Evolutionary conservation across 2,888 invertebrate species (phyloP).

Genomic region (Aelia acuminata): DNA sequence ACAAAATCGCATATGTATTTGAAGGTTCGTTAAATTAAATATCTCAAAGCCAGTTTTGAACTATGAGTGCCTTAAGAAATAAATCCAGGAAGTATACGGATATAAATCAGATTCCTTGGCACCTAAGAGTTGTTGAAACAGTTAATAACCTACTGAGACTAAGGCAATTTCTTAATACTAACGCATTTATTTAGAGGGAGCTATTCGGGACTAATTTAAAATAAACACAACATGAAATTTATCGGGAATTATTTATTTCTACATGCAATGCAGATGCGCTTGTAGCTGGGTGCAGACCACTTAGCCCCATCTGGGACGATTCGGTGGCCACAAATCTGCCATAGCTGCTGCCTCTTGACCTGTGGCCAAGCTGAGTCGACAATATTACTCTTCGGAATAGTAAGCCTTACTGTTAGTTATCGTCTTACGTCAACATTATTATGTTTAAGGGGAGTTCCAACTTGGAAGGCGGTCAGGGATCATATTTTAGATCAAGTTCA

Average conservation of each 20-base stretch:
- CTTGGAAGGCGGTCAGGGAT: slow-evolving; percentile 15
- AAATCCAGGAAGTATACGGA: background rate
- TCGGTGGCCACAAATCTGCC: slow-evolving; percentile 31
- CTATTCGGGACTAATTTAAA: background rate
- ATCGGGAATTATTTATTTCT: background rate
- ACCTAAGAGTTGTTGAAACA: background rate
- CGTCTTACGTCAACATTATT: slow-evolving; percentile 4
- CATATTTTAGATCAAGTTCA: background rate
- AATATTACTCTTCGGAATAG: background rate
- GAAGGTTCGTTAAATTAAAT: no score
- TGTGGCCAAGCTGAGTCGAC: background rate
- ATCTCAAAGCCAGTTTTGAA: no score
- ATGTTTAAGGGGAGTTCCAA: background rate
- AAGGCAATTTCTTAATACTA: background rate
- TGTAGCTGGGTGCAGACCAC: background rate
- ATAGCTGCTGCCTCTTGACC: background rate
- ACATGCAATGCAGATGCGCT: background rate
- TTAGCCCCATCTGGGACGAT: slow-evolving; percentile 1
- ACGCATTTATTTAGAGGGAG: background rate
- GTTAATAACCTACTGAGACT: background rate
- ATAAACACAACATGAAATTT: background rate
- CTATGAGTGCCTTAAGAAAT: background rate
- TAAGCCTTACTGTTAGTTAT: background rate
- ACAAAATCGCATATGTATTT: no score
- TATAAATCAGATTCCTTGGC: slow-evolving; percentile 23